A percentile compares a stretch with the other conserved stretches of the same genome.
These are phyloP conservation scores for Grantiella picta DNA, from an alignment of 2,113 vertebrate genomes.

Conservation along the genomic window DNA sequence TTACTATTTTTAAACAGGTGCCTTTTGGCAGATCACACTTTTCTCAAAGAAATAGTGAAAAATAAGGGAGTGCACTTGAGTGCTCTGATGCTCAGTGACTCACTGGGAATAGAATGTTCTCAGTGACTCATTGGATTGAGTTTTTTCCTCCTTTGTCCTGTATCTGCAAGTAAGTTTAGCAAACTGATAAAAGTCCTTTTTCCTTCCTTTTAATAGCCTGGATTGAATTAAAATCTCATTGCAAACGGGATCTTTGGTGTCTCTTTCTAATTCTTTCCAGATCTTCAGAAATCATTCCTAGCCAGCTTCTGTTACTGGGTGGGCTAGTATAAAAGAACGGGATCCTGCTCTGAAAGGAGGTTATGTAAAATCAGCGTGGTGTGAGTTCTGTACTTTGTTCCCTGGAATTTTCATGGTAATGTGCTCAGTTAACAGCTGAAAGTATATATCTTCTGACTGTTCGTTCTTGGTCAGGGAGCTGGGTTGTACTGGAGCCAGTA, in stretches of 20 bases:
- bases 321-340: background rate
- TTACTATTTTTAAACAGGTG: background rate
- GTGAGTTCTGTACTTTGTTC: background rate
- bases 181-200: background rate
- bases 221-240: constrained; percentile 28
- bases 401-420: background rate
- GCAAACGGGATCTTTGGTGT: background rate
- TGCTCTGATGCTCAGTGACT: background rate
- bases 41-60: background rate
- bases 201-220: background rate
- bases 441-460: background rate
- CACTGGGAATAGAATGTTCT: background rate
- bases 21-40: background rate
- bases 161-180: background rate
- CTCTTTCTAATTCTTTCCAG: background rate
- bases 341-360: background rate
- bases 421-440: background rate
- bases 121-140: background rate
- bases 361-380: fast-evolving
- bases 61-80: background rate
- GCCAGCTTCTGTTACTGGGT: background rate
- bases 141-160: background rate
- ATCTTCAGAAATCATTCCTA: background rate
- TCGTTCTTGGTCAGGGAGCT: background rate
- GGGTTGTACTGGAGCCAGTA: fast-evolving